Evolutionary conservation across 1,140 invertebrate genomes (phyloP), one percentile per base, ranked within the genome.

Genomic region (Eciton burchellii): DNA sequence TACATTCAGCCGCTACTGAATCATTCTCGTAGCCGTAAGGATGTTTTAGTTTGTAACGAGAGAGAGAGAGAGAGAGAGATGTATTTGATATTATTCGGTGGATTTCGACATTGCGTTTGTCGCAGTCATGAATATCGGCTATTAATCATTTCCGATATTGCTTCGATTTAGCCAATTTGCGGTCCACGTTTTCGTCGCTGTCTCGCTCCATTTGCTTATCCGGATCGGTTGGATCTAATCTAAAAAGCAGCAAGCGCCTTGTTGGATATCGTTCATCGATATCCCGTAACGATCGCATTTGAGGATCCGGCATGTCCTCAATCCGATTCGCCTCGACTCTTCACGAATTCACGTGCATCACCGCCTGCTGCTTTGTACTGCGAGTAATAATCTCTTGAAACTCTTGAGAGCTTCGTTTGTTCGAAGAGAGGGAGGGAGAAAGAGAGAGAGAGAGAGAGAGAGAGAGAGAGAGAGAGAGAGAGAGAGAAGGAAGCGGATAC

Each of bases 131-230:
- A 49, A 60, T 56, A 24, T 60, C 12, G 41, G 43, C 6, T 26
- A 56, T 72, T 14, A 57, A 72, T 72, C 11, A 73, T 19, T 73
- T 45, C 11, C 26, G 5, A 47, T 60, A 16, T 60, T 73, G 6
- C 35, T 35, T 35, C 35, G 35, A 35, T 73, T 60, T 16, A 73
- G 1, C 16, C 26, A 60, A 54, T 14, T n/a, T 73, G 21, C 24
- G 24, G 16, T 72, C 41, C 54, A 8, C 6, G 43, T 0, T 73
- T 60, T 47, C 24, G 21, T 73, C 19, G 19, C 1, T 73, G 29
- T 45, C 35, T 6, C 24, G 43, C 47, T 45, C 16, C 16, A 49
- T 73, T 52, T 73, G 60, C 54, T 35, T 6, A 6, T 41, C 54
- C 29, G 19, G 54, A 56, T 71, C 49, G 35, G n/a, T 54, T 71